Conservation (phyloP, 2,113 vertebrate species). For the Eulemur macaco region DNA sequence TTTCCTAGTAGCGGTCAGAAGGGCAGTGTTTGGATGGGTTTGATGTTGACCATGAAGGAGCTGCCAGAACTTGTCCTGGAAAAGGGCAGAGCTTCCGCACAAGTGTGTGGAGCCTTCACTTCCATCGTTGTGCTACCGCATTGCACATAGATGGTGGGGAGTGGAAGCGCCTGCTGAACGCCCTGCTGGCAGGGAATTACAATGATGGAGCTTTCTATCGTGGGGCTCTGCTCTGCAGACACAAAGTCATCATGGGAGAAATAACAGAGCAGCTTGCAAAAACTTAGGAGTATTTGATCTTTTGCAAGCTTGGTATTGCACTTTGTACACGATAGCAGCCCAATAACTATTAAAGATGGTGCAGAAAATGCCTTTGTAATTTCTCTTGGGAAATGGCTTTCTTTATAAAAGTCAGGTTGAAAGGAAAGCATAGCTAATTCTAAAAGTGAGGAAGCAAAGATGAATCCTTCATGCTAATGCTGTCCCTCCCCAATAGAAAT, state of each 20-base stretch:
- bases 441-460: conserved; percentile 40
- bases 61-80: not conserved
- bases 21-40: not conserved
- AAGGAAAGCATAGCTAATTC: conserved; percentile 44
- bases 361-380: conserved; percentile 37
- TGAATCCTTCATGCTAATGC: conserved; percentile 19
- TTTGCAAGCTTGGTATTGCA: not conserved
- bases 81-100: not conserved
- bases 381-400: conserved; percentile 57
- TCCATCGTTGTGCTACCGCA: not conserved
- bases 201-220: not conserved
- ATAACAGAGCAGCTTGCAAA: not conserved
- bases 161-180: not conserved
- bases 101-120: not conserved
- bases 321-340: not conserved
- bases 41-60: not conserved
- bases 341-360: conserved; percentile 23
- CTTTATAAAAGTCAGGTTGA: conserved; percentile 44
- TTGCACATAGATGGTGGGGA: not conserved
- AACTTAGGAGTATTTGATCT: not conserved
- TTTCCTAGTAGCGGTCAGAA: not conserved
- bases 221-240: not conserved
- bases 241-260: conserved; percentile 15
- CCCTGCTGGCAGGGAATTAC: not conserved
- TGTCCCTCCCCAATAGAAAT: not conserved